phyloP scores from a whole-genome alignment of 2,797 vertebrate species.

The Ataeniobius toweri region DNA sequence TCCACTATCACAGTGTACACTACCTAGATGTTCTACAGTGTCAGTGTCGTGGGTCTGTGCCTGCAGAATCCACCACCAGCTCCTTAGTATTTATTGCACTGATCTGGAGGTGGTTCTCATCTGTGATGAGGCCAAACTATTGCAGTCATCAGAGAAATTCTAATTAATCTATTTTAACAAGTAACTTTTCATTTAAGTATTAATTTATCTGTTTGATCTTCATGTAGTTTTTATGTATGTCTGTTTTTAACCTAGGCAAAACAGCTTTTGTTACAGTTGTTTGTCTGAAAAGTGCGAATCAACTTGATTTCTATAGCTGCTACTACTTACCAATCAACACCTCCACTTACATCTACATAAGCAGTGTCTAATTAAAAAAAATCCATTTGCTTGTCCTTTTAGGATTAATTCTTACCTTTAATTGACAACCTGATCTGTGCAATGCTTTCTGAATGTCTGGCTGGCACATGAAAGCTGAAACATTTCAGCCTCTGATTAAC shows the following conservation, averaged over 20 bases:
- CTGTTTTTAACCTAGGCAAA: background rate
- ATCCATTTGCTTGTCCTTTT: background rate
- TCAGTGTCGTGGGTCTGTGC: background rate
- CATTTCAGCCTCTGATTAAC: constrained; percentile 9
- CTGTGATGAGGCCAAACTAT: too few relatives aligned
- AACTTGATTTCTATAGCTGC: background rate
- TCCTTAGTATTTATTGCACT: background rate
- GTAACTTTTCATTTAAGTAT: background rate
- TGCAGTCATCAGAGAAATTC: background rate
- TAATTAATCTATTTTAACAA: background rate
- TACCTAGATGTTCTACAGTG: background rate
- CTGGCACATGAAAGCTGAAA: background rate
- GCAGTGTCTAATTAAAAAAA: background rate
- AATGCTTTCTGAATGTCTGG: background rate
- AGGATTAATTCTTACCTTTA: background rate
- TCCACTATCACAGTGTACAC: background rate
- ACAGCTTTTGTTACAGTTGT: background rate
- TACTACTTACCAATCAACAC: background rate
- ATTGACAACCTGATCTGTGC: background rate
- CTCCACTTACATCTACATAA: background rate
- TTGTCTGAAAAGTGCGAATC: background rate
- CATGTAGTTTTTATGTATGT: background rate
- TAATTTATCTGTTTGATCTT: background rate
- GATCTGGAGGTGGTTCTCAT: background rate
- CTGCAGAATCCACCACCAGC: background rate